phyloP scores from a whole-genome alignment of 2,797 vertebrate genomes.

The Chiroxiphia lanceolata region DNA sequence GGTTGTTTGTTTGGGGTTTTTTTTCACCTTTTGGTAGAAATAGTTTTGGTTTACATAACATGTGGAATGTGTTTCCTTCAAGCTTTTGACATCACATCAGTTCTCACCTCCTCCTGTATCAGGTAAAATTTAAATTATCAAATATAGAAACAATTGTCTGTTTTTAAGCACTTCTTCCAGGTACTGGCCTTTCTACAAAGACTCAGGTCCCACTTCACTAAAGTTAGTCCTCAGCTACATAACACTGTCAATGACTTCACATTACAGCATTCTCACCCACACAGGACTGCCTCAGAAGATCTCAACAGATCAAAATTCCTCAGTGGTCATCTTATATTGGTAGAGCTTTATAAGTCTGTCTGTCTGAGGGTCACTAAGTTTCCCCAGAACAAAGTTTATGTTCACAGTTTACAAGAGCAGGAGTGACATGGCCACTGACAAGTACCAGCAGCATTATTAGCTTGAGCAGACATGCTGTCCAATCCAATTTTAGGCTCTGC shows the following conservation, averaged over 20 bases:
- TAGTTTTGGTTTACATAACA: neutral
- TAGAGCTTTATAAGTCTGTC: neutral
- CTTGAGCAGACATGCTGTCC: constrained; percentile 39
- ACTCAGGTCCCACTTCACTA: neutral
- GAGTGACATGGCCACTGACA: neutral
- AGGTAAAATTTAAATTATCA: neutral
- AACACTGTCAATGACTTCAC: neutral
- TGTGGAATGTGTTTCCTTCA: neutral
- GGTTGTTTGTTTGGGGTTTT: rapidly evolving
- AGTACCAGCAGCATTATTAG: constrained; percentile 41
- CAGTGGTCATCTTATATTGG: neutral
- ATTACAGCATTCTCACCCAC: neutral
- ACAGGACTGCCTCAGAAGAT: neutral
- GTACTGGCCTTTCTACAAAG: neutral
- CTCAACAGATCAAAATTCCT: neutral
- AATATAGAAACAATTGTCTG: neutral
- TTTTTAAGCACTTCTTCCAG: neutral
- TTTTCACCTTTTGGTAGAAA: neutral
- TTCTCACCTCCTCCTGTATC: neutral
- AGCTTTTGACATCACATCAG: neutral
- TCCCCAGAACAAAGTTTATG: constrained; percentile 15
- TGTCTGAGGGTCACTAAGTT: neutral
- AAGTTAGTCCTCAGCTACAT: neutral
- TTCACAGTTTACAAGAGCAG: neutral
- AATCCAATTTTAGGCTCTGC: constrained; percentile 41